phyloP scores from a whole-genome alignment of 2,113 vertebrate genomes.

The Melanocharis versteri region DNA sequence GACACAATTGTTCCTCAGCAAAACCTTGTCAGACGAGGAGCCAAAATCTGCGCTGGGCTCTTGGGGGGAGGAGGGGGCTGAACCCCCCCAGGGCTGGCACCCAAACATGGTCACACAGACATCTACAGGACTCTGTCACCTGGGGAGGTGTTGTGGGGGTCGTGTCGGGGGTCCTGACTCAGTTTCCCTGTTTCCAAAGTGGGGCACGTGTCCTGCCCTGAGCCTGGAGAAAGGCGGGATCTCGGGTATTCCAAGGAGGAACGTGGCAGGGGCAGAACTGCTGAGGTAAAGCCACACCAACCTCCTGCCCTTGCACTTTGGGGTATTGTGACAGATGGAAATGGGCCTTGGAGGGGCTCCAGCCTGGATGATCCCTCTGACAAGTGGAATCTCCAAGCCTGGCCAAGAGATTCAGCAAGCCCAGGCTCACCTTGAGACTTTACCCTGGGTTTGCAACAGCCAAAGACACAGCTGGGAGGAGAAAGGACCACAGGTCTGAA shows the following conservation, averaged over 20 bases:
- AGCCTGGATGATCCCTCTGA: background rate
- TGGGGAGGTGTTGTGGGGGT: rapidly evolving
- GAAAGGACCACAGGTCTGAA: background rate
- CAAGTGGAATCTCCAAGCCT: background rate
- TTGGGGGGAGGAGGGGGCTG: rapidly evolving
- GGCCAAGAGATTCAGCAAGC: background rate
- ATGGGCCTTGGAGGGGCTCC: background rate
- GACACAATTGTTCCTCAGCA: background rate
- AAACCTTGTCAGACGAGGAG: background rate
- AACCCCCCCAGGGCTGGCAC: background rate
- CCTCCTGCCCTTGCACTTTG: background rate
- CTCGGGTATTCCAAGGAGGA: background rate
- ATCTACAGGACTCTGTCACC: background rate
- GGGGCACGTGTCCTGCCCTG: background rate
- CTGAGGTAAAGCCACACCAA: background rate
- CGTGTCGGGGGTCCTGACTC: background rate
- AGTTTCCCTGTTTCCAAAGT: background rate
- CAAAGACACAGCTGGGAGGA: rapidly evolving
- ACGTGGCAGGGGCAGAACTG: background rate
- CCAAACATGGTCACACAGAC: rapidly evolving
- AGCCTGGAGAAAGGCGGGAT: background rate
- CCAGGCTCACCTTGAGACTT: background rate
- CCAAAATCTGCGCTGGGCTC: rapidly evolving
- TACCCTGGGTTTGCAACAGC: background rate
- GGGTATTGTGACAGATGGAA: background rate